Conservation (phyloP, 1,140 invertebrate genomes). For the Plectrocnemia conspersa region DNA sequence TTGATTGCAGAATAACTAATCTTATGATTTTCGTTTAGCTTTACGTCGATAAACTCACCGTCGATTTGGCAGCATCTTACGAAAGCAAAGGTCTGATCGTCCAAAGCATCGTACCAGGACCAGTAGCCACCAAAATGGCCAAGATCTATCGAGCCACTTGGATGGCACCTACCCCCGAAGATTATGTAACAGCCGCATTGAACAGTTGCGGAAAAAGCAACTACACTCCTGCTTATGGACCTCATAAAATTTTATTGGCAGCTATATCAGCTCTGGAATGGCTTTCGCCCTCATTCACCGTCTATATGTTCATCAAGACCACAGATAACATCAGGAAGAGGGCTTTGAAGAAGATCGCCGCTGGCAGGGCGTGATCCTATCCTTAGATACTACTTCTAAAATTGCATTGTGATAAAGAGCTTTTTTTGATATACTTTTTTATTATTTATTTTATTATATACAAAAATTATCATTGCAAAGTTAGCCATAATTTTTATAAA, state of each 20-base stretch:
- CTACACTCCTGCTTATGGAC: conserved; percentile 73
- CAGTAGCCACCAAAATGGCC: conserved; percentile 91
- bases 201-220: conserved; percentile 70
- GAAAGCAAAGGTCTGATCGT: conserved; percentile 70
- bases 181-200: conserved; percentile 73
- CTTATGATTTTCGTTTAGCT: conserved; percentile 51
- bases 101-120: conserved; percentile 82
- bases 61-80: conserved; percentile 77
- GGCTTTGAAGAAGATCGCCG: conserved; percentile 39
- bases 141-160: conserved; percentile 75
- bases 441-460: too few species aligned
- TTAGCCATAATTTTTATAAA: background rate
- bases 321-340: conserved; percentile 58
- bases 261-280: conserved; percentile 49
- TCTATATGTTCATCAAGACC: conserved; percentile 56
- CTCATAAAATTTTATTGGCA: conserved; percentile 63
- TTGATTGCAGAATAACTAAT: background rate
- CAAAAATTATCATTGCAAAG: too few species aligned
- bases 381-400: too few species aligned
- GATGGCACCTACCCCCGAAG: conserved; percentile 72
- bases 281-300: conserved; percentile 50
- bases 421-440: too few species aligned
- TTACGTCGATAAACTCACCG: conserved; percentile 81
- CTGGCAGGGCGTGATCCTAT: conserved; percentile 8
- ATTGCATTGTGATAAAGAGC: too few species aligned